phyloP scores from a whole-genome alignment of 2,888 invertebrate genomes.

The Agrochola lota region DNA sequence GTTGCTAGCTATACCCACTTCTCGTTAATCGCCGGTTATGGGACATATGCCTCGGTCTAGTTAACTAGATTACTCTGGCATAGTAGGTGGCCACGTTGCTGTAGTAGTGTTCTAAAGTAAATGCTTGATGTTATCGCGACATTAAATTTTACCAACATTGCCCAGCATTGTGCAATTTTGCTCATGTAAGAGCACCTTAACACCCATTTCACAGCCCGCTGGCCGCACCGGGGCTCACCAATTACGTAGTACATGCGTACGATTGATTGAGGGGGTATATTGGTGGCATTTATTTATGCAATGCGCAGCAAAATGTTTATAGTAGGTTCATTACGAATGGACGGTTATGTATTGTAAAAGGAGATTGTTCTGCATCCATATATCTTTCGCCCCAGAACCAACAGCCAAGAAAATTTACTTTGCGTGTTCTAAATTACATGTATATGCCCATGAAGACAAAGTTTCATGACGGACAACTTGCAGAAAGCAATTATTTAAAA shows the following conservation, averaged over 20 bases:
- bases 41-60: neutral
- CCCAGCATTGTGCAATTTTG: neutral
- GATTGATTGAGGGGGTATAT: conserved; percentile 11
- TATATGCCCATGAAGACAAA: too few relatives aligned
- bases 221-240: conserved; percentile 6
- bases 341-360: neutral
- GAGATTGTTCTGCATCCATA: too few relatives aligned
- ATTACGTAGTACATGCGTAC: conserved; percentile 4
- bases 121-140: neutral
- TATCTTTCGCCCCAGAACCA: too few relatives aligned
- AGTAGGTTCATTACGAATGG: neutral
- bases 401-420: too few relatives aligned
- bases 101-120: neutral
- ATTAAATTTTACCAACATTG: neutral
- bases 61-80: neutral
- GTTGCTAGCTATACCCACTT: neutral
- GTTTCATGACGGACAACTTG: too few relatives aligned
- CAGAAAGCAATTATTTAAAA: too few relatives aligned
- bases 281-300: neutral
- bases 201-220: conserved; percentile 41
- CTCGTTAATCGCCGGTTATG: neutral
- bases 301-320: neutral
- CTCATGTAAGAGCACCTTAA: neutral
- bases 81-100: neutral
- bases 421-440: too few relatives aligned